These are phyloP conservation scores for Opisthocomus hoazin DNA, from an alignment of 2,113 vertebrate genomes.

Conservation along the genomic window DNA sequence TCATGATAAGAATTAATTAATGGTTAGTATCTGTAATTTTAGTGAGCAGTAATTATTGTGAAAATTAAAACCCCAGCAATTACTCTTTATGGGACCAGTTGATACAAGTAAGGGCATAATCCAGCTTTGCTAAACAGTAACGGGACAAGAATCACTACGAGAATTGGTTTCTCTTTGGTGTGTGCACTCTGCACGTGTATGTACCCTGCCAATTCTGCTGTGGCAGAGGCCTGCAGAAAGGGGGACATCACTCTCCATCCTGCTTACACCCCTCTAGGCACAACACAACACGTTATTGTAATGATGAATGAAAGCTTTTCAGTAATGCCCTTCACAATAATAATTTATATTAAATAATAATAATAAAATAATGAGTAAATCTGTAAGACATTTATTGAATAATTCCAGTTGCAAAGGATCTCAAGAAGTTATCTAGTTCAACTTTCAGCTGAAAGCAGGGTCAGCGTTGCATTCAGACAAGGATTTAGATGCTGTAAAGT, in stretches of 20 bases:
- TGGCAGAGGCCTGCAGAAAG: background rate
- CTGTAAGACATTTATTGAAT: background rate
- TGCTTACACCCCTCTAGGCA: background rate
- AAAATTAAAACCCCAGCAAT: background rate
- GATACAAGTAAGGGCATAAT: background rate
- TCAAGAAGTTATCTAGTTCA: background rate
- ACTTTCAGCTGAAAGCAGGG: background rate
- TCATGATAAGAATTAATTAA: background rate
- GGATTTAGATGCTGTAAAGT: background rate
- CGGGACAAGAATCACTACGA: background rate
- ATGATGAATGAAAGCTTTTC: background rate
- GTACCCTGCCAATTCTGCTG: background rate
- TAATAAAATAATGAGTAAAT: background rate
- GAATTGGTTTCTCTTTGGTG: background rate
- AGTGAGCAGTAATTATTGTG: background rate
- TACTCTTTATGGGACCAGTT: background rate
- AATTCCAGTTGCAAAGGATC: background rate
- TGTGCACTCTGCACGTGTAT: fast-evolving
- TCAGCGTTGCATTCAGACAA: background rate
- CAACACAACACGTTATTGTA: background rate
- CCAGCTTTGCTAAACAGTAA: background rate
- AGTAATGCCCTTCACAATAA: background rate
- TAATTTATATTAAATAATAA: too few relatives aligned
- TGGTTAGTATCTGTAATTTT: background rate
- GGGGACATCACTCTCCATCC: background rate